A percentile compares a stretch with the other conserved stretches of the same genome.
These are phyloP conservation scores for Drepanosiphum platanoidis DNA, from an alignment of 2,888 invertebrate species.

Conservation along the genomic window DNA sequence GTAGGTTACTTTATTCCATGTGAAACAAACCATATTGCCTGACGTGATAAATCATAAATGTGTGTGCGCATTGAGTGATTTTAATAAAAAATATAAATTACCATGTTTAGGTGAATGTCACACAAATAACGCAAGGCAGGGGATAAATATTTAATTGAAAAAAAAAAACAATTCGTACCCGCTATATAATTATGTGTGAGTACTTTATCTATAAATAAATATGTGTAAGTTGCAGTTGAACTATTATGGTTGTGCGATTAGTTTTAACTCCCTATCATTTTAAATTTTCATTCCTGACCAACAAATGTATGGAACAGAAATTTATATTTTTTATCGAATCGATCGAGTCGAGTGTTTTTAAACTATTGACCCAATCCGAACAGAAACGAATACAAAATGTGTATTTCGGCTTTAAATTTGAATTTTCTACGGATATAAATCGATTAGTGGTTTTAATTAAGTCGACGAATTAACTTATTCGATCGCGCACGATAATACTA, in stretches of 20 bases:
- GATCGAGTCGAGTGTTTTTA: not conserved
- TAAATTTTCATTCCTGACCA: not conserved
- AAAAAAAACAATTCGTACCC: not conserved
- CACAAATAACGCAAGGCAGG: not conserved
- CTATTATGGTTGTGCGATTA: not conserved
- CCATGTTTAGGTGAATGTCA: conserved; percentile 23
- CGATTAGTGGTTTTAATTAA: too few species aligned
- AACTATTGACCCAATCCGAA: too few species aligned
- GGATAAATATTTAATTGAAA: conserved; percentile 24
- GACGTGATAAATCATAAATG: conserved; percentile 30
- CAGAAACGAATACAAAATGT: not conserved
- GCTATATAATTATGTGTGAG: not conserved
- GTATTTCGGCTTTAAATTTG: not conserved
- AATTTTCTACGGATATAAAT: too few species aligned
- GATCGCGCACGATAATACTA: too few species aligned
- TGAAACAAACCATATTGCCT: conserved; percentile 44
- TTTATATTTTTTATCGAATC: not conserved
- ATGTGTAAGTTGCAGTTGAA: not conserved
- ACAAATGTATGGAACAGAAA: not conserved
- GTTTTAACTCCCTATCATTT: not conserved
- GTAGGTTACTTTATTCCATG: conserved; percentile 25
- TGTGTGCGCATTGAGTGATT: conserved; percentile 15
- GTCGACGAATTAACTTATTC: too few species aligned
- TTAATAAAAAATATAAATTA: conserved; percentile 25
- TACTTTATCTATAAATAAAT: not conserved